These are phyloP conservation scores for Andricus grossulariae DNA, from an alignment of 1,140 invertebrate genomes.

Conservation along the genomic window DNA sequence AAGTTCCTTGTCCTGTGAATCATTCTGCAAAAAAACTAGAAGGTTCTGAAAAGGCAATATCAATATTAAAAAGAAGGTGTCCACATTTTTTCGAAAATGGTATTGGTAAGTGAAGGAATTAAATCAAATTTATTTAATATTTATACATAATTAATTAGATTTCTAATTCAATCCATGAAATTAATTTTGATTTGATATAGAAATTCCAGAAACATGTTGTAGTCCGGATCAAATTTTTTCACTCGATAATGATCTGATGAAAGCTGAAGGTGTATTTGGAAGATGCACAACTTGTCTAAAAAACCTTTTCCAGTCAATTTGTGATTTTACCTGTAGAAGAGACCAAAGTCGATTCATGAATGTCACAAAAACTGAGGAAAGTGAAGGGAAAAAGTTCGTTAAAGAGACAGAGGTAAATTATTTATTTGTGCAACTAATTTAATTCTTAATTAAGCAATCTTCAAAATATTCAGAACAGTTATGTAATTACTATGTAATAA, in stretches of 20 bases:
- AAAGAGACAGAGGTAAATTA: slow-evolving; percentile 52
- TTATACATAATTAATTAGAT: not conserved
- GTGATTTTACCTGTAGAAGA: slow-evolving; percentile 79
- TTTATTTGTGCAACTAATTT: not conserved
- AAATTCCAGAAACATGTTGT: not conserved
- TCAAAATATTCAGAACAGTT: too few species aligned
- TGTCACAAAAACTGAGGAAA: slow-evolving; percentile 52
- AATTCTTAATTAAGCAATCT: not conserved
- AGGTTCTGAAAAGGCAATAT: slow-evolving; percentile 38
- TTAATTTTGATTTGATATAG: not conserved
- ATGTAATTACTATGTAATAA: too few species aligned
- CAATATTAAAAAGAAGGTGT: slow-evolving; percentile 71
- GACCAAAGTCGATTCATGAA: slow-evolving; percentile 75
- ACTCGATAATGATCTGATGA: slow-evolving; percentile 71
- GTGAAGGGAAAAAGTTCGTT: slow-evolving; percentile 39
- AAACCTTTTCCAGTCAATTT: slow-evolving; percentile 79
- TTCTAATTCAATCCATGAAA: too few species aligned
- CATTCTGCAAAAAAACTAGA: not conserved
- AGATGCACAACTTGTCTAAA: slow-evolving; percentile 79
- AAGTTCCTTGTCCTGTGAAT: slow-evolving; percentile 5
- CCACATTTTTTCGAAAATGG: slow-evolving; percentile 68
- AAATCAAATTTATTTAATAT: slow-evolving; percentile 59
- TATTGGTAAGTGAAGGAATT: slow-evolving; percentile 25
- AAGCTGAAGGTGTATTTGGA: slow-evolving; percentile 77
- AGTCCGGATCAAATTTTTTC: slow-evolving; percentile 8